Base-by-base conservation (phyloP, 2,888 invertebrate genomes). In the Nomada flava region DNA sequence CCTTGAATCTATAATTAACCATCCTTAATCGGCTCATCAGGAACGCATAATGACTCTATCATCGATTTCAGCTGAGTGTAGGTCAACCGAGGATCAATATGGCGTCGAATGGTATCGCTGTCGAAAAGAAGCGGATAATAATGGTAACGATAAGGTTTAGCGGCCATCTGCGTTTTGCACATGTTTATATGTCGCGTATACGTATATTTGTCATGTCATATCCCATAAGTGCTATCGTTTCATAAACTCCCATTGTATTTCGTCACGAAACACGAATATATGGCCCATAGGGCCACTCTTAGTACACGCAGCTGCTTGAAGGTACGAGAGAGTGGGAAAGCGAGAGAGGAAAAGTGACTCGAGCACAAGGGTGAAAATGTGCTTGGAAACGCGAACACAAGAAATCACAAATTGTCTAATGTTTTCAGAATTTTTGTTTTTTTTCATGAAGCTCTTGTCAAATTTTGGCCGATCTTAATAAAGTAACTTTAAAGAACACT, bases 161-260 rank as follows among this genome's bases (percentile, higher is more conserved):
- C 76, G 44, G 83, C 88, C 91, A 92, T 91, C 91, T 92, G 91
- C 79, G 75, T 86, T 63, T 84, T 85, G 89, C 91, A 92, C 91
- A 92, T 92, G 91, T 90, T 89, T 89, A 71, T 57, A 83, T 82
- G 68, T 79, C 85, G 84, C 80, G 84, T 86, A 88, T 88, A 86
- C 50, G 42, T 88, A 86, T 18, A 86, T 84, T 83, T 47, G 47
- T 47, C 15, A 36, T 73, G 65, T 70, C 70, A 80, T 87, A 85
- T 90, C 86, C 84, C 82, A 80, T 79, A 81, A 86, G 70, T 76
- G 76, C 77, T 88, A 88, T 88, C 88, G 78, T 82, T 82, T 76
- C 86, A 85, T 83, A 82, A 80, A 81, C 78, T 82, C 62, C 78
- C 74, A 76, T 79, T 84, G 76, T 78, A 50, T 59, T 76, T 60